A percentile compares a stretch with the other conserved stretches of the same genome.
Conservation (phyloP, 2,888 invertebrate genomes). For the Melipona beecheii region DNA sequence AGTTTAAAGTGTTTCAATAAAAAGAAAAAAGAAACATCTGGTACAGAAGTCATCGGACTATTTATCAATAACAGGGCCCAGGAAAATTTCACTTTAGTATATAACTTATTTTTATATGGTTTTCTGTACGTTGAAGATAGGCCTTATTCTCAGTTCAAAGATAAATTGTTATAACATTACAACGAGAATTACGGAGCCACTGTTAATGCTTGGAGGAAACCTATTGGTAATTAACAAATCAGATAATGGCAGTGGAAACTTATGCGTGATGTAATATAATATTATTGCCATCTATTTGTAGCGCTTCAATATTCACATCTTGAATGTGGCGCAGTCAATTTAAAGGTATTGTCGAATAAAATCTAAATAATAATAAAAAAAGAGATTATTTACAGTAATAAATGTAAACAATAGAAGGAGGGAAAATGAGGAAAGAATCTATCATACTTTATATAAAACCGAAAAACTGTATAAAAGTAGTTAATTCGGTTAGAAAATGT, state of each 20-base stretch:
- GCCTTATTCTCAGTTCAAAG: background rate
- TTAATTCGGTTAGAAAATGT: slow-evolving; percentile 71
- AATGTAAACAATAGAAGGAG: background rate
- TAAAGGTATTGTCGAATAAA: background rate
- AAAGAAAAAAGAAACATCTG: slow-evolving; percentile 3
- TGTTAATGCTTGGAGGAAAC: background rate
- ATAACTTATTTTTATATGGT: background rate
- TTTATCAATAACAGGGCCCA: background rate
- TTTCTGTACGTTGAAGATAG: background rate
- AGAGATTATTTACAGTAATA: background rate
- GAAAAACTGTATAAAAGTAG: slow-evolving; percentile 72
- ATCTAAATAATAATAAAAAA: background rate
- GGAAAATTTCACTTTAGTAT: background rate
- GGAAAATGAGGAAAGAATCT: background rate
- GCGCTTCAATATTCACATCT: background rate
- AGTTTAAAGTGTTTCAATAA: slow-evolving; percentile 40
- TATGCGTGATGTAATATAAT: slow-evolving; percentile 51
- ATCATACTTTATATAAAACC: slow-evolving; percentile 51
- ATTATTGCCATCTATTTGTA: slow-evolving; percentile 25
- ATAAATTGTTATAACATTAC: background rate
- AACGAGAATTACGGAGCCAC: slow-evolving; percentile 38
- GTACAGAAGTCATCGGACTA: background rate
- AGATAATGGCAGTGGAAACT: slow-evolving; percentile 71
- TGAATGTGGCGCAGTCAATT: slow-evolving; percentile 16
- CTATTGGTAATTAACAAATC: slow-evolving; percentile 42